A percentile compares a stretch with the other conserved stretches of the same genome.
phyloP scores from a whole-genome alignment of 2,888 invertebrate genomes.

The Gastracanthus pulcherrimus region DNA sequence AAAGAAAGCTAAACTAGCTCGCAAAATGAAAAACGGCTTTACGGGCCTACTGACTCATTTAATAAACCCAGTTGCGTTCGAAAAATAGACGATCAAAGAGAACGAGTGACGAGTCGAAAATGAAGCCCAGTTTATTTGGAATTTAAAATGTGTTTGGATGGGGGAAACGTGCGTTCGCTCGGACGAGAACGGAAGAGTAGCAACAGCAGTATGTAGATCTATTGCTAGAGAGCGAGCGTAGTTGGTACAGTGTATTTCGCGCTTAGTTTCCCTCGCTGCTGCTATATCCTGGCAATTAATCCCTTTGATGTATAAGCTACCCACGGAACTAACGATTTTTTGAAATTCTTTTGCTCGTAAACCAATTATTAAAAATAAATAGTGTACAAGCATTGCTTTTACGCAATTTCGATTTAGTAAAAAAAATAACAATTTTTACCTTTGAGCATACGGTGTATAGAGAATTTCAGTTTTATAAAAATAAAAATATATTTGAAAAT shows the following conservation, averaged over 20 bases:
- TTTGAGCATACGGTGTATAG: no score
- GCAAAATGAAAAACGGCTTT: not conserved
- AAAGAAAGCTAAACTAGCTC: not conserved
- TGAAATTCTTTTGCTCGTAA: not conserved
- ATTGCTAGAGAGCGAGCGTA: not conserved
- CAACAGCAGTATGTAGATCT: not conserved
- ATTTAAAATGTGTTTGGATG: slow-evolving; percentile 1
- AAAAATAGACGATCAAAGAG: slow-evolving; percentile 27
- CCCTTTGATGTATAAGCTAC: not conserved
- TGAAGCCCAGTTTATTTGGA: slow-evolving; percentile 10
- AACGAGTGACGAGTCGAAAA: slow-evolving; percentile 2
- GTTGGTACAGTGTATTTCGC: not conserved
- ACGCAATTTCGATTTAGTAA: no score
- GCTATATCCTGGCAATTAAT: not conserved
- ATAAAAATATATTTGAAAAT: no score
- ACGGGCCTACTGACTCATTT: not conserved
- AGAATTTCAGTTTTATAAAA: no score
- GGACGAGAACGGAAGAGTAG: not conserved
- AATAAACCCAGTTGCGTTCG: not conserved
- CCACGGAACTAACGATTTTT: not conserved
- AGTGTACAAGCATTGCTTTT: not conserved
- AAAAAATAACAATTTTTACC: no score
- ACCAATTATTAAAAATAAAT: not conserved
- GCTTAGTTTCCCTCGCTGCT: not conserved
- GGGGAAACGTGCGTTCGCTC: not conserved